Evolutionary conservation across 2,113 vertebrate species (phyloP), one percentile per base, ranked within the genome.

Genomic region (Ancistrus triradiatus): DNA sequence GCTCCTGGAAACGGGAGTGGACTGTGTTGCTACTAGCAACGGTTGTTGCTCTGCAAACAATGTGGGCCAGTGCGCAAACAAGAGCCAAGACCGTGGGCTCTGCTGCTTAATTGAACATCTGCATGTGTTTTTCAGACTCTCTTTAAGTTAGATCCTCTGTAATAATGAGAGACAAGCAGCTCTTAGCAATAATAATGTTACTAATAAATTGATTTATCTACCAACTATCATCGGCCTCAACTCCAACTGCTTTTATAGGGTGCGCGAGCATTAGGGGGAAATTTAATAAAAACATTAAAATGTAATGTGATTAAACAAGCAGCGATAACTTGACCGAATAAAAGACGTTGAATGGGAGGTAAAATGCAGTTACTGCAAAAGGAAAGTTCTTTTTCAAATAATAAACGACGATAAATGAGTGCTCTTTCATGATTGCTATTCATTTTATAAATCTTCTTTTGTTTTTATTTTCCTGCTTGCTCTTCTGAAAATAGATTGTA

Each of bases 21-120:
- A 92, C 90, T 78, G 85, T 79, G 91, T 96, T 78, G 73, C 85
- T 90, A 88, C 52, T 87, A 85, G 94, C 94, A 97, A 98, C 95
- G 66, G 86, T 87, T 93, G 94, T 90, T 93, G 89, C 89, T 93
- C 80, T 83, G 89, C 91, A 94, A 97, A 97, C 95, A 98, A 90
- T 92, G 85, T 83, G 79, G 83, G 86, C 87, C 78, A 83, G 81
- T 77, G 81, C 76, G 88, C 89, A 90, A 90, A 91, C 86, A 89
- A 11, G 83, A 86, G 83, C 90, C 87, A 86, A 88, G 87, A 79
- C 83, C 78, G 80, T 62, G 74, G 77, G 76, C 88, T 87, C 86
- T 82, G 72, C 89, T 78, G 84, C 87, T 88, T 90, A 89, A 90
- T 87, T 90, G 89, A 91, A 90, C 92, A 92, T 94, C 90, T 95